Evolutionary conservation across 2,888 invertebrate genomes (phyloP), one percentile per base, ranked within the genome.

Genomic region (Synanthedon vespiformis): DNA sequence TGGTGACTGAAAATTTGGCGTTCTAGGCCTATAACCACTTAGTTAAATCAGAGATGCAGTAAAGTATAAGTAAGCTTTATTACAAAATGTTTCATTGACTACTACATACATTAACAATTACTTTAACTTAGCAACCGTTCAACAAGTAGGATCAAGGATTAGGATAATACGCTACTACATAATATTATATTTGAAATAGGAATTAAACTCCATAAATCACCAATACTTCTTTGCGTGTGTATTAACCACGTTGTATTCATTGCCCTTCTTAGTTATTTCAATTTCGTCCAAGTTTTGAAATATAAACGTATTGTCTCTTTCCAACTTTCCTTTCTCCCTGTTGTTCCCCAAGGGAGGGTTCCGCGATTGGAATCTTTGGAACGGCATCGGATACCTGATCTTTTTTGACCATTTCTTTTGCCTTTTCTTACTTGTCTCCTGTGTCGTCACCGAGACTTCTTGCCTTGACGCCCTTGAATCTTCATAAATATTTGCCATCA

Each of bases 271-370:
- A 16, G 80, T 34, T 57, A 82, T 80, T 50, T 80, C 64, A 1
- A 80, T 65, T 58, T 81, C 79, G 55, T 86, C 78, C 11, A 85
- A 67, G 61, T 85, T 79, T 56, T 78, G 74, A 0, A 84, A 54
- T 48, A 84, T 77, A 40, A 63, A 75, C 0, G 75, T 49, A 34
- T 68, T 62, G 16, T 76, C 61, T 54, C 71, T 61, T 8, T 70
- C 70, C 0, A 63, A 50, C 2, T 73, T 62, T 53, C 82, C 64
- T 54, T 65, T 77, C 1, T 61, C 63, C 51, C 51, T 54, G 18
- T 12, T 47, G 40, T 53, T 5, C 5, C n/a, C 10, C 10, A 2
- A 34, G 8, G 34, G 8, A 14, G 16, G 12, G 6, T 61, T 74
- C 48, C 62, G 68, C 0, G 52, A n/a, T 16, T 71, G 69, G 41